Base-by-base conservation (phyloP, 2,888 invertebrate genomes). In the Gnatocerus cornutus region DNA sequence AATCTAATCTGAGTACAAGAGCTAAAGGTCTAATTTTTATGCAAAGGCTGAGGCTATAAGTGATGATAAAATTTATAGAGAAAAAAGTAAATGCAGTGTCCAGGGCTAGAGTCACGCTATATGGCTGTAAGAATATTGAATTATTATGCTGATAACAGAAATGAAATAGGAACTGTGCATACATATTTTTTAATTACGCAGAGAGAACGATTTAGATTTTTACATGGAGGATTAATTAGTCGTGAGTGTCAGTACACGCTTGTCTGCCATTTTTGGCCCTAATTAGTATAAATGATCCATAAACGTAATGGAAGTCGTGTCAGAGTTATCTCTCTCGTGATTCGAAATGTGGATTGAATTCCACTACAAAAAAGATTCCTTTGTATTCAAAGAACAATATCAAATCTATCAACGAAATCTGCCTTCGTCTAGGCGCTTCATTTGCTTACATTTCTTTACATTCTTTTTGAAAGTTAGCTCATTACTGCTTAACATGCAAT, bases 261-360 rank as follows among this genome's bases (percentile, higher is more conserved):
- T 37, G 33, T 53, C 37, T 12, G 16, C 30, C 29, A 27, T 53
- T 53, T 53, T 27, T 53, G 53, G 37, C 14, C 53, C n/a, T 53
- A 53, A 53, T 53, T 53, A 53, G 53, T 53, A 53, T 53, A 33
- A 53, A 53, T 53, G 53, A 53, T 53, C 53, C 37, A 52, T 30
- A 30, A 30, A 52, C 30, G 52, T 52, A 52, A 52, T 52, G 52
- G 53, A 53, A 50, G 37, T 52, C 53, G n/a, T 53, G 53, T 53
- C 52, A 12, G 33, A 52, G 30, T 52, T 52, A 52, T 52, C 52
- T 52, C 53, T 37, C 14, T 13, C 29, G 14, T 13, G 33, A 33
- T 53, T 53, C 29, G 33, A 10, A 53, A 29, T 50, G 21, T 3
- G 46, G 16, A 46, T 7, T 16, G 13, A 27, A 21, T 46, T 46